Base-by-base conservation (phyloP, 2,797 vertebrate species). In the Xenopus petersii region DNA sequence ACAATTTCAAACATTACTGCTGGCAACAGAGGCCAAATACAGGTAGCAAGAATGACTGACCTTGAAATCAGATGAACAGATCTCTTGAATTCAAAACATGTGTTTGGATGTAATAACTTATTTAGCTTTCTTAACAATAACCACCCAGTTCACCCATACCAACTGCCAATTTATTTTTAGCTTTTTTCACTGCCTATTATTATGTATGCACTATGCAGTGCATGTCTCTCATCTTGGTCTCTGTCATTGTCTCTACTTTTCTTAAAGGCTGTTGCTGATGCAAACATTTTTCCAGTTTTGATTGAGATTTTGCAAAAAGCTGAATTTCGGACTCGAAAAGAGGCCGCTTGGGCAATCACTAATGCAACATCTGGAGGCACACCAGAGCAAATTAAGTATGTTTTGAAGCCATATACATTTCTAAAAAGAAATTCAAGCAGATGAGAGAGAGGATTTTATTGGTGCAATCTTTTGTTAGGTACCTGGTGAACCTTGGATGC, bases 1-100 rank as follows among this genome's bases (percentile, higher is more conserved):
- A 99, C 97, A 76, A 98, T 99, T 86, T 99, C 98, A 46, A 99
- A 99, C 81, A 98, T 99, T 88, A 98, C 97, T 59, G 98, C 98
- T 64, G 98, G 98, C 76, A 99, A 98, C 90, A 84, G 97, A 87
- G 96, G 93, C 77, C 98, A 99, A 70, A 99, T 98, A 87, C 97
- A 95, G 94, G 94, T 95, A 88, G 21, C 30, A 33, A 63, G 8
- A 3, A 42, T 42, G 36, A 5, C 36, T 42, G 5, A 42, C 36
- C 8, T 42, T 42, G 36, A 6, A 42, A 42, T 42, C 8, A 5
- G 8, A 42, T 42, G 36, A 42, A 6, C 2, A 9, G 5, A 42
- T 42, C 36, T 42, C 8, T 42, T 42, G 8, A 42, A 9, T 42
- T 42, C 8, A 42, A 42, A 42, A 30, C 4, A 30, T 30, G 26